Conservation (phyloP, 2,797 vertebrate genomes). For the Rachycentron canadum region DNA sequence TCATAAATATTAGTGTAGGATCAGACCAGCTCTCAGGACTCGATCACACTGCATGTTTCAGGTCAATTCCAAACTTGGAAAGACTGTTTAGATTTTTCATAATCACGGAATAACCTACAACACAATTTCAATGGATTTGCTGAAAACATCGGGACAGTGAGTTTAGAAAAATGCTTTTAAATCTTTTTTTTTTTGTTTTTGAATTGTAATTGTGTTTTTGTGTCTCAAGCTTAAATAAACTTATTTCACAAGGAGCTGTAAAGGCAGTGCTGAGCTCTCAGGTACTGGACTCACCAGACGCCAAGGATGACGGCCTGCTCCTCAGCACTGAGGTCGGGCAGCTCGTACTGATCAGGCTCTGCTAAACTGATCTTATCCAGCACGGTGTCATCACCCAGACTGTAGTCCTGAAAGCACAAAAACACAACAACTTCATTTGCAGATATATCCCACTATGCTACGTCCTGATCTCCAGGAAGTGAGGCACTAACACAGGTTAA, state of each 20-base stretch:
- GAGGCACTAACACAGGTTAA: neutral
- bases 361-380: constrained; percentile 91
- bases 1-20: no score
- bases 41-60: no score
- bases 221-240: no score
- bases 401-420: constrained; percentile 85
- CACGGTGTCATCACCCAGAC: constrained; percentile 92
- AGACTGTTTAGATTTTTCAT: no score
- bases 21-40: no score
- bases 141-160: no score
- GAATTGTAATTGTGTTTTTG: no score
- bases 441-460: neutral
- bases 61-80: no score
- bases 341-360: constrained; percentile 86
- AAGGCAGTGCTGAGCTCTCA: neutral
- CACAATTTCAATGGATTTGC: no score
- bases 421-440: constrained; percentile 16
- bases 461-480: neutral
- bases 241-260: neutral
- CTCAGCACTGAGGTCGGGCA: constrained; percentile 92
- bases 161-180: no score
- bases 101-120: no score
- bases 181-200: no score
- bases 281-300: constrained; percentile 88
- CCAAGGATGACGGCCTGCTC: constrained; percentile 95